Evolutionary conservation across 2,113 vertebrate species (phyloP), one percentile per base, ranked within the genome.

Genomic region (Aegotheles bennettii): DNA sequence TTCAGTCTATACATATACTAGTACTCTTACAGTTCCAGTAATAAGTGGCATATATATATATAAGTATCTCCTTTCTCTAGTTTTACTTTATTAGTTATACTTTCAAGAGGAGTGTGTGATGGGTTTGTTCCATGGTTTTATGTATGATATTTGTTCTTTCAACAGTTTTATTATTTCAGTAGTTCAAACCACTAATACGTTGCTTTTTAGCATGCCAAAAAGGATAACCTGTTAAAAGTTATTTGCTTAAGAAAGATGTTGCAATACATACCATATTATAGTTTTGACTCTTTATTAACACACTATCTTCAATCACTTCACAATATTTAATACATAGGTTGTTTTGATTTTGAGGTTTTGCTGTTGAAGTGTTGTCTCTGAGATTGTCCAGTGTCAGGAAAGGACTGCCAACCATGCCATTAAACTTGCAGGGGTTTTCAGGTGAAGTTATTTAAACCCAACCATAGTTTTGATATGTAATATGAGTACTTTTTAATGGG

Each of bases 401-500:
- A 86, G 38, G 14, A 67, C 79, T 91, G 79, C 64, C 87, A 90
- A 74, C 47, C 13, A 33, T 85, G 67, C 59, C 53, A 63, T 84
- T 94, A 59, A 88, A 86, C n/a, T 88, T 94, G 83, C 13, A 80
- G 25, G 65, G 15, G 33, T 85, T 95, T 97, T 91, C 81, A 89
- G 93, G 84, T 91, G 33, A 93, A 92, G 70, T 90, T 96, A 74
- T 59, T 74, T 90, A 88, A 94, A 74, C 45, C n/a, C 24, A 94
- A 26, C 42, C 43, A 59, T 60, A 80, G 26, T 80, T 89, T 79
- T 67, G 20, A 14, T 91, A 68, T 95, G 95, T 93, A 78, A 73
- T 91, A 45, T 64, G 63, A 97, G 35, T 80, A 56, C 35, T 38
- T 94, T 95, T 93, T 93, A 95, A 91, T 96, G 75, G 59, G 93